Evolutionary conservation across 2,797 vertebrate species (phyloP).

Genomic region (Odontamblyopus rebecca): DNA sequence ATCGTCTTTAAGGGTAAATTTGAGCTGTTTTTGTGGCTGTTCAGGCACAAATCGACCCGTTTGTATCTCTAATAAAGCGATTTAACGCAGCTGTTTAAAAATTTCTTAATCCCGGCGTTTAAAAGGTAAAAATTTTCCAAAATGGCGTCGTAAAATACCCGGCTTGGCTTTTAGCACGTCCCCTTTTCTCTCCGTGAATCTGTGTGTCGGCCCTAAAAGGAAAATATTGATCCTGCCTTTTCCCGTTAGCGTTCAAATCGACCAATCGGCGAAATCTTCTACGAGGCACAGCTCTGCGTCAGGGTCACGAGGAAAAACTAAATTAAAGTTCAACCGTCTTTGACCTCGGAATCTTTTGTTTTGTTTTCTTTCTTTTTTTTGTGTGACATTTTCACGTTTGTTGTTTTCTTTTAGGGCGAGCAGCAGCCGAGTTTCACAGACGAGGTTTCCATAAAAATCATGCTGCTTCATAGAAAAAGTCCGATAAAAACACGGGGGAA

Average conservation of each 20-base stretch:
- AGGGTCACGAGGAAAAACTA: conserved; percentile 31
- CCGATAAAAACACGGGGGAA: conserved; percentile 25
- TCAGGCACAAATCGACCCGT: no score
- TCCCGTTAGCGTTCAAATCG: conserved; percentile 40
- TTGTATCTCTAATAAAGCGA: neutral
- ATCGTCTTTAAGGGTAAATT: no score
- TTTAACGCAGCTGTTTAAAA: no score
- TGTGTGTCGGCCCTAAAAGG: conserved; percentile 16
- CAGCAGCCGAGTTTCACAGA: conserved; percentile 36
- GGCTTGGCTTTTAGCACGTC: conserved; percentile 18
- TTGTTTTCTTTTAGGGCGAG: conserved; percentile 39
- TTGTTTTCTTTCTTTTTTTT: neutral
- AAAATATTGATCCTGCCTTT: conserved; percentile 21
- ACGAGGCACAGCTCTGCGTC: conserved; percentile 75
- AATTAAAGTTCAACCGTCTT: conserved; percentile 38
- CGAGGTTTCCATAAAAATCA: conserved; percentile 6
- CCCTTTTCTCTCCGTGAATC: conserved; percentile 42
- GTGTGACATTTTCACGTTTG: conserved; percentile 17
- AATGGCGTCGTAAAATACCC: conserved; percentile 38
- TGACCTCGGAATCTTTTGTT: conserved; percentile 31
- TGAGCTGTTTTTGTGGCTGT: no score
- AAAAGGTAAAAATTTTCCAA: conserved; percentile 42
- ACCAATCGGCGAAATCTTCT: conserved; percentile 59
- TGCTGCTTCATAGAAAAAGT: conserved; percentile 20
- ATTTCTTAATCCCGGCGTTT: conserved; percentile 36